Evolutionary conservation across 2,797 vertebrate genomes (phyloP), one percentile per base, ranked within the genome.

Genomic region (Todus mexicanus): DNA sequence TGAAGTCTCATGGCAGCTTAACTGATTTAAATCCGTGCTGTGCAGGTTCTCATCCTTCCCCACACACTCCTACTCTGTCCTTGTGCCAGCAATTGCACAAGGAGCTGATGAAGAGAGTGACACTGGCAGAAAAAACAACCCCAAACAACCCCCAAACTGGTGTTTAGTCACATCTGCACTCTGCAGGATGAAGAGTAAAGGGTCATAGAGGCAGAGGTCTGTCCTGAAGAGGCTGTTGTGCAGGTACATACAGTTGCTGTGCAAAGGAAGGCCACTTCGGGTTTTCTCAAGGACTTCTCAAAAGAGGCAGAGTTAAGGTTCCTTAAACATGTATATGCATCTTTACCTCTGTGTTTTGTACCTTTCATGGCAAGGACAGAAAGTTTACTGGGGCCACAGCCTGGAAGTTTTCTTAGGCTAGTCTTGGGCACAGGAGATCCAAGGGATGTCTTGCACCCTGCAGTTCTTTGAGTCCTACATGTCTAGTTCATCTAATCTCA

Each of bases 281-380:
- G 12, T 72, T 92, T 64, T 69, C 35, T 48, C 57, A 69, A 64
- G 51, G 18, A 56, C 87, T 56, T 61, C 38, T 48, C 66, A 60
- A 53, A 59, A 69, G 7, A 50, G 17, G 15, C n/a, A n/a, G 11
- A 70, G 14, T 37, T 82, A 47, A 37, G 12, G 21, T 37, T 88
- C 35, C 38, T 80, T 38, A 37, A 53, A 21, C 5, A 38, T 0
- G 0, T 31, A 15, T 21, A 38, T 0, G 0, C 27, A 15, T 21
- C 51, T 90, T 61, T 65, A 54, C 18, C 29, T 66, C 26, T 74
- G 11, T 47, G 25, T 48, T 75, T 78, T 27, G 42, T 35, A 22
- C 40, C 61, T 76, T 76, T 57, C 2, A 1, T 15, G 12, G 18
- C 73, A 60, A 77, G 29, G 38, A 56, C 17, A 12, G 15, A 8